Conservation (phyloP, 2,888 invertebrate genomes). For the Folsomia manolachei region DNA sequence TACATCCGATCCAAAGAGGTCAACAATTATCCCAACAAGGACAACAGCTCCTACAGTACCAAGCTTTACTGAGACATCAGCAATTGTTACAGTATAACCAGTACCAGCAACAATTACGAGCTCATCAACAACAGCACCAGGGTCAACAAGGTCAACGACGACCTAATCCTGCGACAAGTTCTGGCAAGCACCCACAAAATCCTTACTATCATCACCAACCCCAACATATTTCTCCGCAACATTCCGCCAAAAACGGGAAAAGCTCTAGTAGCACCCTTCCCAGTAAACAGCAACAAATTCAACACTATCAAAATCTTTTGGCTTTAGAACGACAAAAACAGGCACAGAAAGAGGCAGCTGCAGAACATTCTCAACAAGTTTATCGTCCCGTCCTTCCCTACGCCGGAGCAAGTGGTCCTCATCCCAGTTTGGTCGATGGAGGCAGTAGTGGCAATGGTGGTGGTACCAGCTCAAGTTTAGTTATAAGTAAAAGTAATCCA, state of each 20-base stretch:
- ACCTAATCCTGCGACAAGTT: constrained; percentile 15
- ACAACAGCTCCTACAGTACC: constrained; percentile 19
- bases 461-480: constrained; percentile 20
- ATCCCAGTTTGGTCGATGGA: constrained; percentile 15
- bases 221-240: neutral
- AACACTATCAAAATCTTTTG: constrained; percentile 24
- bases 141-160: neutral
- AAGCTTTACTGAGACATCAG: constrained; percentile 15
- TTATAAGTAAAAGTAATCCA: constrained; percentile 5
- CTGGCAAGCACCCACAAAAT: constrained; percentile 15
- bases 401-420: constrained; percentile 21
- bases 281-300: constrained; percentile 1
- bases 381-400: constrained; percentile 45
- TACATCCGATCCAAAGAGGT: constrained; percentile 22
- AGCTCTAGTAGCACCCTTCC: neutral
- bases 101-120: constrained; percentile 20
- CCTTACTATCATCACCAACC: constrained; percentile 8
- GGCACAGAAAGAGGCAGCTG: constrained; percentile 7
- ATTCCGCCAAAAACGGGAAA: neutral
- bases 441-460: constrained; percentile 28
- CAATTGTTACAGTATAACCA: constrained; percentile 22
- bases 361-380: constrained; percentile 33
- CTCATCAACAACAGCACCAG: constrained; percentile 22
- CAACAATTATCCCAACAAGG: constrained; percentile 26
- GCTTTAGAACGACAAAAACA: neutral